Conservation (phyloP, 2,888 invertebrate species). For the Esperia sulphurella region DNA sequence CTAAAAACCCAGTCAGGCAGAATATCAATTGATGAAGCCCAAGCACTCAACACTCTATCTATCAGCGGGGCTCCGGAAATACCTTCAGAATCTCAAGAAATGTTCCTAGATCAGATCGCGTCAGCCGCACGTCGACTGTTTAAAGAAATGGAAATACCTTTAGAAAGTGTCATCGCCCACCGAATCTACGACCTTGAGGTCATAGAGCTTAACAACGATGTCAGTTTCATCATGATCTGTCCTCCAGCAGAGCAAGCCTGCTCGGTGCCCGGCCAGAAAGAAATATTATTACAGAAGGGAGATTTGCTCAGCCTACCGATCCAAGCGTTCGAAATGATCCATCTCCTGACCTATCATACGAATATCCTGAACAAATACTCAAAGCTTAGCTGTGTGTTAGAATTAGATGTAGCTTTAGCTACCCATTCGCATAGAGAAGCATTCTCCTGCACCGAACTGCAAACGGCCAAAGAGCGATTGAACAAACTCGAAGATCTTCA, state of each 20-base stretch:
- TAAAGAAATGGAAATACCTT: slow-evolving; percentile 87
- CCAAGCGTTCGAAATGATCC: slow-evolving; percentile 96
- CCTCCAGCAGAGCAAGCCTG: slow-evolving; percentile 96
- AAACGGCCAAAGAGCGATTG: slow-evolving; percentile 91
- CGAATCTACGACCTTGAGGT: slow-evolving; percentile 96
- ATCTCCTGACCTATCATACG: slow-evolving; percentile 95
- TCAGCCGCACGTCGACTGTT: slow-evolving; percentile 87
- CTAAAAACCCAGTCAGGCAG: slow-evolving; percentile 81
- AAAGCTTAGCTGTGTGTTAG: slow-evolving; percentile 94
- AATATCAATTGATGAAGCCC: slow-evolving; percentile 40
- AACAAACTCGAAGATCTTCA: slow-evolving; percentile 91
- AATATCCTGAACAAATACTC: slow-evolving; percentile 95
- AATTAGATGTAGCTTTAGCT: slow-evolving; percentile 93
- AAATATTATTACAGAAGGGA: slow-evolving; percentile 89
- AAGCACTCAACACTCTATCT: slow-evolving; percentile 50
- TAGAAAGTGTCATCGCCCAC: slow-evolving; percentile 85
- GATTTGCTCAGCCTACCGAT: slow-evolving; percentile 94
- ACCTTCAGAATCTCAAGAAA: slow-evolving; percentile 87
- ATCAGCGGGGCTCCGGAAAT: slow-evolving; percentile 53
- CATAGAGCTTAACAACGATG: slow-evolving; percentile 93
- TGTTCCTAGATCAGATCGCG: slow-evolving; percentile 88
- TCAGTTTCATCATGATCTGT: slow-evolving; percentile 94
- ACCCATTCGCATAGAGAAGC: slow-evolving; percentile 97
- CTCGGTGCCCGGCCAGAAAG: slow-evolving; percentile 91
- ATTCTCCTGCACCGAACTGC: slow-evolving; percentile 93